phyloP scores from a whole-genome alignment of 2,888 invertebrate genomes.

The Beris chalybata region DNA sequence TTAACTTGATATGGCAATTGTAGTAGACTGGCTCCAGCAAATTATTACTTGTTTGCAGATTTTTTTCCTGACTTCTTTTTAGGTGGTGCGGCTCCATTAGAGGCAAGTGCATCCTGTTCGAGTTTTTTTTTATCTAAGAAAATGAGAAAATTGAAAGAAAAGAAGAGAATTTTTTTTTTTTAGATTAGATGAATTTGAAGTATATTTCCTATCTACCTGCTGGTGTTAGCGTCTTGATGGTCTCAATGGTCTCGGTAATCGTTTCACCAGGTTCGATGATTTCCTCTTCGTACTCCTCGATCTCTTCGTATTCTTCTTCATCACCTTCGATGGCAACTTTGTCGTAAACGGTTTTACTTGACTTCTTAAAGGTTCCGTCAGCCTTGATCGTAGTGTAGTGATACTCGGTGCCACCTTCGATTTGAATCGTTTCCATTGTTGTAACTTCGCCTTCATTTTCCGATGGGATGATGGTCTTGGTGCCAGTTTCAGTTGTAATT shows the following conservation, averaged over 20 bases:
- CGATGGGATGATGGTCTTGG: conserved; percentile 54
- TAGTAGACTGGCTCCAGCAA: conserved; percentile 5
- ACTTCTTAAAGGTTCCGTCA: conserved; percentile 55
- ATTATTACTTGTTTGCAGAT: conserved; percentile 24
- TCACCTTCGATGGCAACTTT: conserved; percentile 48
- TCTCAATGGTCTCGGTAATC: conserved; percentile 52
- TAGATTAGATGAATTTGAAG: neutral
- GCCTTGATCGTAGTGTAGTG: conserved; percentile 54
- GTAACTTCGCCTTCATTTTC: conserved; percentile 56
- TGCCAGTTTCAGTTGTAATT: conserved; percentile 52
- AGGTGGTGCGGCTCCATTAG: conserved; percentile 8
- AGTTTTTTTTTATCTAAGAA: conserved; percentile 32
- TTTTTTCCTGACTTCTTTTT: conserved; percentile 25
- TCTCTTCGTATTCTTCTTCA: conserved; percentile 50
- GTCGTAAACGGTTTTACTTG: conserved; percentile 53
- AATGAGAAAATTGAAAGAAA: conserved; percentile 5
- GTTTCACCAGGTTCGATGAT: conserved; percentile 56
- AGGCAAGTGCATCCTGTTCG: conserved; percentile 30
- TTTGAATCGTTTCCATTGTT: conserved; percentile 54
- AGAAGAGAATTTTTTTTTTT: conserved; percentile 1
- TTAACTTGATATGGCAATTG: conserved; percentile 2
- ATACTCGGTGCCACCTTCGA: conserved; percentile 54
- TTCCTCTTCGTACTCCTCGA: conserved; percentile 56
- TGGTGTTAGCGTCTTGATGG: conserved; percentile 49
- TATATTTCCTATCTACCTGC: conserved; percentile 8